Evolutionary conservation across 2,888 invertebrate genomes (phyloP).

Genomic region (Eueremaeus valkanovi): DNA sequence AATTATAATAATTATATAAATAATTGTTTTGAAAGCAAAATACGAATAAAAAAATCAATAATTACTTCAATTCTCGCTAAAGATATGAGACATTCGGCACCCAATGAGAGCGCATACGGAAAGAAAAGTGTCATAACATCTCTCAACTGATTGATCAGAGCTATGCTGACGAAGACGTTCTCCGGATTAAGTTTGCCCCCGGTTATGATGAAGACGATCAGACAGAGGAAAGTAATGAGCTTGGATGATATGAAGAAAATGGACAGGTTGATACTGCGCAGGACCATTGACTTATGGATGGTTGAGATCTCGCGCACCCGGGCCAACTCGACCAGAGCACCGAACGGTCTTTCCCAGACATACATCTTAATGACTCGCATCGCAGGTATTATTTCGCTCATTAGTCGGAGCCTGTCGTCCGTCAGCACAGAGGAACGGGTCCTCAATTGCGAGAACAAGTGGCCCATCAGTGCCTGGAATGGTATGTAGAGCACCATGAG

Average conservation of each 20-base stretch:
- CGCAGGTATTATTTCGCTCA: slow-evolving; percentile 90
- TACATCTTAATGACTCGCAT: slow-evolving; percentile 97
- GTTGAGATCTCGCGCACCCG: slow-evolving; percentile 67
- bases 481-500: slow-evolving; percentile 77
- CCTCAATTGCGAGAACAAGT: slow-evolving; percentile 58
- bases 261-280: slow-evolving; percentile 62
- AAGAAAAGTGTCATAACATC: slow-evolving; percentile 66
- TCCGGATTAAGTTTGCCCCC: slow-evolving; percentile 52
- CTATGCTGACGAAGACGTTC: slow-evolving; percentile 72
- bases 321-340: slow-evolving; percentile 70
- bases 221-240: slow-evolving; percentile 73
- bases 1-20: slow-evolving; percentile 1
- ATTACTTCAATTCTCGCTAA: slow-evolving; percentile 60
- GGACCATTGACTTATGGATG: slow-evolving; percentile 61
- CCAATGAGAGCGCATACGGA: slow-evolving; percentile 74
- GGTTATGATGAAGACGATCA: slow-evolving; percentile 68
- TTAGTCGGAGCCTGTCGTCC: slow-evolving; percentile 82
- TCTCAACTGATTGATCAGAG: slow-evolving; percentile 79
- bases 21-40: neutral
- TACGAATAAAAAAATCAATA: neutral
- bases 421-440: slow-evolving; percentile 76
- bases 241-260: slow-evolving; percentile 70
- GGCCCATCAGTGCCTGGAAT: slow-evolving; percentile 66
- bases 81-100: slow-evolving; percentile 73
- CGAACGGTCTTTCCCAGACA: slow-evolving; percentile 87